phyloP scores from a whole-genome alignment of 2,797 vertebrate species.

The Philypnodon macrostomus region DNA sequence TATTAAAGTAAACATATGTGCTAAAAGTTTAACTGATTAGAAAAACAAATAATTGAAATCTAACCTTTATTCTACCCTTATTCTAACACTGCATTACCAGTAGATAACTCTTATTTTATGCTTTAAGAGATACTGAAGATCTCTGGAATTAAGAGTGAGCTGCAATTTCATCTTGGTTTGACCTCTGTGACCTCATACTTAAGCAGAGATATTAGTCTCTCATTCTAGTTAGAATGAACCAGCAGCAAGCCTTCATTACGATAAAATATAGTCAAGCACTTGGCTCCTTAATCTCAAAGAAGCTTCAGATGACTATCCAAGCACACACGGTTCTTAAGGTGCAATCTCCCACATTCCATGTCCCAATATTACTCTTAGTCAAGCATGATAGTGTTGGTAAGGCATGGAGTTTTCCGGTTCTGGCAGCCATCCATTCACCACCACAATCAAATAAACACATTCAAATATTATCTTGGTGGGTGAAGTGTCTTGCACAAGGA shows the following conservation, averaged over 20 bases:
- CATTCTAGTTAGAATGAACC: slow-evolving; percentile 53
- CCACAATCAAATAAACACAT: no score
- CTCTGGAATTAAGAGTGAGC: slow-evolving; percentile 70
- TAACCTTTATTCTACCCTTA: slow-evolving; percentile 36
- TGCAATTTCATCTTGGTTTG: slow-evolving; percentile 75
- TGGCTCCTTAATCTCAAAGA: slow-evolving; percentile 70
- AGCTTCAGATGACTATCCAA: slow-evolving; percentile 57
- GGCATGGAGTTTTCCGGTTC: no score
- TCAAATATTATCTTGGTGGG: no score
- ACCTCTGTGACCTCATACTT: slow-evolving; percentile 62
- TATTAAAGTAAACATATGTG: slow-evolving; percentile 16
- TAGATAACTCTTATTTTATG: slow-evolving; percentile 39
- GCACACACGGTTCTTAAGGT: slow-evolving; percentile 43
- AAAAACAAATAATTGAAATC: slow-evolving; percentile 34
- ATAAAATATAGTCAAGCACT: slow-evolving; percentile 71
- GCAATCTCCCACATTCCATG: background rate
- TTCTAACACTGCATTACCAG: slow-evolving; percentile 24
- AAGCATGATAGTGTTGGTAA: no score
- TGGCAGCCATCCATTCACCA: no score
- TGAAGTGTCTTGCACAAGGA: no score
- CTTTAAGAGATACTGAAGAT: slow-evolving; percentile 68
- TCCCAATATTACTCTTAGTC: no score
- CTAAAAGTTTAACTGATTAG: slow-evolving; percentile 2
- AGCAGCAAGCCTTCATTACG: slow-evolving; percentile 73
- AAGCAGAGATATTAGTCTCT: slow-evolving; percentile 69